Percentiles rank a stretch among this genome's conserved stretches.
phyloP scores from a whole-genome alignment of 2,113 vertebrate species.

The Onychorhynchus coronatus region DNA sequence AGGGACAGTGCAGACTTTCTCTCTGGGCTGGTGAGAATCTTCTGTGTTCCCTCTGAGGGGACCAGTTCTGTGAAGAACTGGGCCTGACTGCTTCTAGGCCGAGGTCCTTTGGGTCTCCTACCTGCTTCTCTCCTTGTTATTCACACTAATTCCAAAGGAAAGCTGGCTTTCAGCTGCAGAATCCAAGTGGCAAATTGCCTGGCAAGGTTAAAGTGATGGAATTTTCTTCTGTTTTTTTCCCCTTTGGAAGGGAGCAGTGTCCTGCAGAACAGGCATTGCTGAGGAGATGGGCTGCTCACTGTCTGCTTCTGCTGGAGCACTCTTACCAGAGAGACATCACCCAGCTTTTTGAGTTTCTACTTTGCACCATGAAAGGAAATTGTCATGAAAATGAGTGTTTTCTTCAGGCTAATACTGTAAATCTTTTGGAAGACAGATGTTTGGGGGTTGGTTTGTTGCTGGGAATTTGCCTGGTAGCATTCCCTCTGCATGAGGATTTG shows the following conservation, averaged over 20 bases:
- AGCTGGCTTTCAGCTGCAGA: not conserved
- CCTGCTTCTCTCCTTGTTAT: not conserved
- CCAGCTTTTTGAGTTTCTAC: not conserved
- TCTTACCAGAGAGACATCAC: not conserved
- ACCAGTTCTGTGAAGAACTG: not conserved
- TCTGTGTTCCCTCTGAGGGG: accelerated
- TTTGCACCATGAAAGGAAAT: not conserved
- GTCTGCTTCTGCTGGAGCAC: not conserved
- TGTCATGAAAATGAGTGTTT: not conserved
- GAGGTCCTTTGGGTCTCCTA: not conserved
- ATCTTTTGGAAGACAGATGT: not conserved
- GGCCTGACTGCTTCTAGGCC: not conserved
- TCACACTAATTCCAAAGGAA: not conserved
- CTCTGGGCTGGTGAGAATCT: not conserved
- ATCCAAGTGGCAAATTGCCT: not conserved
- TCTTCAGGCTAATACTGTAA: not conserved
- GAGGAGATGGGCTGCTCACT: not conserved
- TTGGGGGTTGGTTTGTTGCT: not conserved
- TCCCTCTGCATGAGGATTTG: not conserved
- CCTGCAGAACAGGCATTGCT: not conserved
- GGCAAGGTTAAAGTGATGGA: not conserved
- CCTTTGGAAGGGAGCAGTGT: not conserved
- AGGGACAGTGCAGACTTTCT: not conserved
- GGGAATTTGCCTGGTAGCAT: not conserved
- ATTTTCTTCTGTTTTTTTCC: not conserved